These are phyloP conservation scores for Serrognathus titanus DNA, from an alignment of 2,888 invertebrate genomes.

Conservation along the genomic window DNA sequence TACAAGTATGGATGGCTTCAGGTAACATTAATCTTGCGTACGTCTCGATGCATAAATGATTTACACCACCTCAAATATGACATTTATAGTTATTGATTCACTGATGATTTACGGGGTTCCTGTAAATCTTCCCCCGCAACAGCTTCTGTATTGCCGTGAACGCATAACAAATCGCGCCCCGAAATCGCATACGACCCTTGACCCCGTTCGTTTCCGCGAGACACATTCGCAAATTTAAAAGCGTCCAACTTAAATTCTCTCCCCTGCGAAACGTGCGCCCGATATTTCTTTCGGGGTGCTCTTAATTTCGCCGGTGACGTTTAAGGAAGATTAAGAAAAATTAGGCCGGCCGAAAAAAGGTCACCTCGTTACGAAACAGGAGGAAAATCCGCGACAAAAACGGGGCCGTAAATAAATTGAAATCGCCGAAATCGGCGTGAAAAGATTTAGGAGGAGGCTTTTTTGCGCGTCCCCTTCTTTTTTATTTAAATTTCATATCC, in stretches of 20 bases:
- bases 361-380: conserved; percentile 13
- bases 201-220: too few species aligned
- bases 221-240: too few species aligned
- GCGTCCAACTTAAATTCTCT: too few species aligned
- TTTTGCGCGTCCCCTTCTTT: too few species aligned
- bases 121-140: conserved; percentile 6
- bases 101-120: conserved; percentile 6
- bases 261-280: too few species aligned
- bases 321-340: neutral
- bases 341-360: neutral
- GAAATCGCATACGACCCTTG: neutral
- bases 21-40: conserved; percentile 6
- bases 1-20: neutral
- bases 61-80: conserved; percentile 10
- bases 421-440: too few species aligned
- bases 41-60: conserved; percentile 4
- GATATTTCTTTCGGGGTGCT: neutral
- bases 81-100: conserved; percentile 15
- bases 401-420: too few species aligned
- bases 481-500: too few species aligned
- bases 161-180: neutral
- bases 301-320: neutral
- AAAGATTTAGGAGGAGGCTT: too few species aligned
- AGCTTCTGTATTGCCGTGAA: neutral
- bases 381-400: neutral